A percentile compares a stretch with the other conserved stretches of the same genome.
These are phyloP conservation scores for Maniola jurtina DNA, from an alignment of 1,140 invertebrate genomes.

Conservation along the genomic window DNA sequence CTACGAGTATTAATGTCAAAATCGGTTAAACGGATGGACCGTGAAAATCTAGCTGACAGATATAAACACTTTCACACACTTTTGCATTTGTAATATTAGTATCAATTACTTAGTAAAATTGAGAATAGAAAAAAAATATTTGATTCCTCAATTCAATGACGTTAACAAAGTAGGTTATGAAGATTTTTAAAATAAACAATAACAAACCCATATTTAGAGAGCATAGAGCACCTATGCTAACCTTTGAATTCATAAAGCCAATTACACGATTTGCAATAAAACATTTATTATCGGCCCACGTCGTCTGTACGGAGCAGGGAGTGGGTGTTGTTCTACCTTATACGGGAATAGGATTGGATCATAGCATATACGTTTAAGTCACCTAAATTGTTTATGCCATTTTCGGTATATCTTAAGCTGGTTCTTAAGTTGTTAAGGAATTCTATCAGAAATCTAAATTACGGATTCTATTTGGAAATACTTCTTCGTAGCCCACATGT, in stretches of 20 bases:
- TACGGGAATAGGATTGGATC: conserved; percentile 10
- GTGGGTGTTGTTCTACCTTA: conserved; percentile 26
- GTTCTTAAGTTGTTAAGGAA: not conserved
- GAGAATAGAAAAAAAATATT: too few species aligned
- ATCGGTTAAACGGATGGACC: too few species aligned
- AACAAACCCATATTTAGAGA: conserved; percentile 18
- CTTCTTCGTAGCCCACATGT: not conserved
- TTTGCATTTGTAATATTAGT: too few species aligned
- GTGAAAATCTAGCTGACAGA: too few species aligned
- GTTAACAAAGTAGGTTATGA: not conserved
- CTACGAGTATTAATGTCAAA: too few species aligned
- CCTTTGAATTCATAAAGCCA: conserved; percentile 20
- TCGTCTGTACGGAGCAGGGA: not conserved
- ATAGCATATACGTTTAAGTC: conserved; percentile 12
- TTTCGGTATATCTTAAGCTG: conserved; percentile 6
- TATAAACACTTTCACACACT: too few species aligned
- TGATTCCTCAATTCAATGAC: too few species aligned
- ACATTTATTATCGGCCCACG: conserved; percentile 32
- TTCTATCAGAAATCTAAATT: not conserved
- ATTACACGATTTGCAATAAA: conserved; percentile 27
- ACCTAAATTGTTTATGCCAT: conserved; percentile 3
- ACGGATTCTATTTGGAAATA: not conserved
- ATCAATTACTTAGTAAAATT: too few species aligned
- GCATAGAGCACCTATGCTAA: conserved; percentile 14
- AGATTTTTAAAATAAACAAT: not conserved